A percentile compares a stretch with the other conserved stretches of the same genome.
phyloP scores from a whole-genome alignment of 2,797 vertebrate genomes.

The Melanotaenia pygmaea region DNA sequence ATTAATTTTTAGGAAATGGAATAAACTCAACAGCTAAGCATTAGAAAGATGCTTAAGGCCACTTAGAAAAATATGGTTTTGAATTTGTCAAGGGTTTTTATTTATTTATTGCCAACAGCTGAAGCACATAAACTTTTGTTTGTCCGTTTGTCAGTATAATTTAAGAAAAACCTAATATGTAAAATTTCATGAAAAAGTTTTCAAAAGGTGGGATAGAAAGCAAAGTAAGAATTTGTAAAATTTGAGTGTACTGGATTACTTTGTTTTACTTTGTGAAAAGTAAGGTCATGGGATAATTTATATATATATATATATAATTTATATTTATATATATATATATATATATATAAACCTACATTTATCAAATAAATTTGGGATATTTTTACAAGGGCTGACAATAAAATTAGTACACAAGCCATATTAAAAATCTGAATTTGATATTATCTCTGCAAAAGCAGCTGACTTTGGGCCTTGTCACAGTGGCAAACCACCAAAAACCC shows the following conservation, averaged over 20 bases:
- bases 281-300: too few relatives aligned
- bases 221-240: neutral
- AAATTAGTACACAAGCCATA: too few relatives aligned
- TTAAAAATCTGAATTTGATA: too few relatives aligned
- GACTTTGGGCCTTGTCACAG: too few relatives aligned
- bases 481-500: too few relatives aligned
- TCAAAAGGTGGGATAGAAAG: neutral
- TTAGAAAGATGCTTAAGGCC: constrained; percentile 2
- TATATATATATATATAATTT: too few relatives aligned
- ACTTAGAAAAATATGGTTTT: neutral
- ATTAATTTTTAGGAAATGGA: constrained; percentile 20
- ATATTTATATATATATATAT: too few relatives aligned
- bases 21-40: constrained; percentile 11
- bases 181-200: neutral
- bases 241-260: neutral
- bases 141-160: neutral
- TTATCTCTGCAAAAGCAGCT: too few relatives aligned
- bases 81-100: neutral
- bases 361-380: too few relatives aligned
- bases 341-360: too few relatives aligned
- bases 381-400: too few relatives aligned
- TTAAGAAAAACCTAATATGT: neutral
- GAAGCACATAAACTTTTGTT: neutral
- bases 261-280: neutral
- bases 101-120: too few relatives aligned